phyloP scores from a whole-genome alignment of 2,797 vertebrate species.

The Pantherophis vulpinus region DNA sequence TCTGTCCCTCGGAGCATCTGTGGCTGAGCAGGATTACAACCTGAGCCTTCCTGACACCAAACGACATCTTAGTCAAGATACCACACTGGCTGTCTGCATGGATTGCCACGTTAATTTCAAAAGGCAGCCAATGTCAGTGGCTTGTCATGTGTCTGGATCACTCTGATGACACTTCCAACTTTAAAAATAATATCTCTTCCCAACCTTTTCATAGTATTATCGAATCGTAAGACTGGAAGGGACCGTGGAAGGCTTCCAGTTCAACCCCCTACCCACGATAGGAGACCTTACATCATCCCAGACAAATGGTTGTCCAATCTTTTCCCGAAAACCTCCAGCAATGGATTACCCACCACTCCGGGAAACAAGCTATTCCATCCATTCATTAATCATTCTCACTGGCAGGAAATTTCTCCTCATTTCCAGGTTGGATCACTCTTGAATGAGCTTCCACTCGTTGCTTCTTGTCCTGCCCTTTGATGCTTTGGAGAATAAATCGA shows the following conservation, averaged over 20 bases:
- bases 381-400: not conserved
- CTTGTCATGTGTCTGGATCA: not conserved
- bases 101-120: not conserved
- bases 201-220: not conserved
- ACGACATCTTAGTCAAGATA: not conserved
- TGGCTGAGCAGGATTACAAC: not conserved
- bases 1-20: not conserved
- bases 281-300: not conserved
- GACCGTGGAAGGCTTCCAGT: not conserved
- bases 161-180: not conserved
- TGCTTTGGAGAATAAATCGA: not conserved
- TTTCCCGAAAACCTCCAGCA: not conserved
- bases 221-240: not conserved
- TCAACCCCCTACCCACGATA: not conserved
- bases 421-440: not conserved
- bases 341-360: not conserved
- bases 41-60: not conserved
- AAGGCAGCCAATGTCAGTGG: not conserved
- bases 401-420: not conserved
- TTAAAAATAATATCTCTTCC: not conserved
- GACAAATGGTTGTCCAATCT: not conserved
- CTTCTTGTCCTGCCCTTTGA: not conserved
- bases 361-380: not conserved
- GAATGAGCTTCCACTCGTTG: not conserved
- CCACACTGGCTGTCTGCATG: not conserved